phyloP scores from a whole-genome alignment of 2,797 vertebrate genomes.

The Iguana delicatissima region DNA sequence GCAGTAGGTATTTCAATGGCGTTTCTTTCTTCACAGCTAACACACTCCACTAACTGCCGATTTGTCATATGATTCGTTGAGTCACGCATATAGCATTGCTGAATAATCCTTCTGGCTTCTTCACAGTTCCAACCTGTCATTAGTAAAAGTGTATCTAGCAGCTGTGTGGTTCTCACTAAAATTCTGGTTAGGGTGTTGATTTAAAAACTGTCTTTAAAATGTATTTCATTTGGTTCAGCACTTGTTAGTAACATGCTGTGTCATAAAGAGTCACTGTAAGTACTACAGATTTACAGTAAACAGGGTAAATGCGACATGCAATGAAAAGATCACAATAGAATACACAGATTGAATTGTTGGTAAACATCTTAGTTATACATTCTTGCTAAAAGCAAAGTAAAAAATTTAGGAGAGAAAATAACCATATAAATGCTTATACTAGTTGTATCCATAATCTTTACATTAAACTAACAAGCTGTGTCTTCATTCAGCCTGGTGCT shows the following conservation, averaged over 20 bases:
- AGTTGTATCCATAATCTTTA: neutral
- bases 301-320: neutral
- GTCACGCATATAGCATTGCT: too few species aligned
- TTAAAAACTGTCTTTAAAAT: neutral
- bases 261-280: neutral
- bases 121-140: neutral
- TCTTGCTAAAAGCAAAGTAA: neutral
- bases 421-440: neutral
- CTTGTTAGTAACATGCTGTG: neutral
- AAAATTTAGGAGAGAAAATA: neutral
- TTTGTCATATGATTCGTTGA: neutral
- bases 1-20: neutral
- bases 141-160: neutral
- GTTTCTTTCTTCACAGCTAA: neutral
- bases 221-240: neutral
- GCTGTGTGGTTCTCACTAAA: neutral
- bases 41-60: neutral
- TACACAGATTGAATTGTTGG: neutral
- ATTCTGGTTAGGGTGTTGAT: neutral
- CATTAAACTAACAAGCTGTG: too few species aligned
- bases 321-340: neutral
- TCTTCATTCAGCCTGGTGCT: too few species aligned
- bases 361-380: too few species aligned
- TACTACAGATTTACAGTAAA: neutral
- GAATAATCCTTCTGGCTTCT: neutral